Evolutionary conservation across 2,113 vertebrate genomes (phyloP).

Genomic region (Cochlearius cochlearius): DNA sequence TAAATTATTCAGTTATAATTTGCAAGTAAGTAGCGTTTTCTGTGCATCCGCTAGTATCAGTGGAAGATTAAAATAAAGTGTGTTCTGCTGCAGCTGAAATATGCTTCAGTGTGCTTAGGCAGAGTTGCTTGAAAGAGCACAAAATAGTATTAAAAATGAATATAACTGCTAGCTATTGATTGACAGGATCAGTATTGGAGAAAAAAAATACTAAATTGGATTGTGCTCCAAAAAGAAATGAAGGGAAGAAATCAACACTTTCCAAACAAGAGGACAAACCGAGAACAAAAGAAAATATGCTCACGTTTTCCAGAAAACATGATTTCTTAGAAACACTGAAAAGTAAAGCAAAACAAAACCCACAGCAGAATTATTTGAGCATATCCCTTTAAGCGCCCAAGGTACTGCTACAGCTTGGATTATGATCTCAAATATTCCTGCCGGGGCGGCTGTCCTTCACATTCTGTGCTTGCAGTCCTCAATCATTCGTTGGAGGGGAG

Average conservation of each 20-base stretch:
- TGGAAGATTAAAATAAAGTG: constrained; percentile 11
- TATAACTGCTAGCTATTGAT: background rate
- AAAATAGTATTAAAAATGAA: background rate
- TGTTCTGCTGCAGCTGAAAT: background rate
- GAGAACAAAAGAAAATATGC: background rate
- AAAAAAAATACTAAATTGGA: background rate
- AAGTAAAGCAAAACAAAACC: background rate
- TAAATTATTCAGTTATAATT: constrained; percentile 44
- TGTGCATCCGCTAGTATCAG: background rate
- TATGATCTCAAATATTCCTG: constrained; percentile 8
- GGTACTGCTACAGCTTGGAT: background rate
- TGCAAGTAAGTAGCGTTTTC: background rate
- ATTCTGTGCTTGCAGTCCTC: background rate
- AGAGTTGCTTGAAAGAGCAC: background rate
- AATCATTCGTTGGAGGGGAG: background rate
- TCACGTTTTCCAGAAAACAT: background rate
- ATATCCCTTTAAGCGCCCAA: background rate
- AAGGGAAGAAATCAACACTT: background rate
- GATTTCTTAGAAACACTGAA: background rate
- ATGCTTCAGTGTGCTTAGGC: background rate
- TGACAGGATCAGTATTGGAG: background rate
- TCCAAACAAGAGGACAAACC: background rate
- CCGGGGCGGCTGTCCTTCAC: background rate
- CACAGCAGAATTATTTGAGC: background rate
- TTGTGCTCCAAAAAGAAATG: background rate